Base-by-base conservation (phyloP, 2,797 vertebrate species). In the Caiman crocodilus region DNA sequence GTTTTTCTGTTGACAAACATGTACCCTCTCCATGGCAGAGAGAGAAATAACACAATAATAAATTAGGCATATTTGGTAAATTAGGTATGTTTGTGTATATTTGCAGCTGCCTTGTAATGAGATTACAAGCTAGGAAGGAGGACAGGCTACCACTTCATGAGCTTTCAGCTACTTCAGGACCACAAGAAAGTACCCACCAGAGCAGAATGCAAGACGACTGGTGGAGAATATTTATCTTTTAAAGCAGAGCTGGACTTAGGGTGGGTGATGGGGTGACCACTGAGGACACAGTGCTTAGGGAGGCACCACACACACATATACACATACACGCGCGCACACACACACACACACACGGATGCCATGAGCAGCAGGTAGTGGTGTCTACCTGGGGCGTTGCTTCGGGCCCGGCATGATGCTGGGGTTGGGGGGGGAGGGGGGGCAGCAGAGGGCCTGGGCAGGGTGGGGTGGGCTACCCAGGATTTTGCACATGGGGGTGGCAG, bases 151-250 rank as follows among this genome's bases (percentile, higher is more conserved):
- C 80, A 58, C 88, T 73, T 25, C 26, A 8, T 73, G 35, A 50
- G 14, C 35, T 73, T 50, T 92, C 79, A 92, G 7, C 20, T 3
- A 85, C 79, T 14, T 96, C 83, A 92, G 87, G 76, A 92, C 90
- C 90, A 92, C 92, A 95, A 85, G 75, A 92, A 90, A 93, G 82
- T 92, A 85, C 85, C 88, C 85, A 88, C 20, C 92, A 91, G 87
- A 82, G 91, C 32, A 79, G 30, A 92, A 16, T 74, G 84, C 93
- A 90, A 92, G 85, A 69, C 35, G 74, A 59, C 85, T 88, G 93
- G 90, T 30, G 32, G 20, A 75, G 65, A 89, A 92, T 61, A 95
- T 83, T 90, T 65, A 83, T 75, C 84, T 90, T 88, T 92, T 90
- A 95, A 91, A 42, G 9, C 42, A 42, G 42, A 42, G 42, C 42